Conservation (phyloP, 2,888 invertebrate species). For the Meloe dianella region DNA sequence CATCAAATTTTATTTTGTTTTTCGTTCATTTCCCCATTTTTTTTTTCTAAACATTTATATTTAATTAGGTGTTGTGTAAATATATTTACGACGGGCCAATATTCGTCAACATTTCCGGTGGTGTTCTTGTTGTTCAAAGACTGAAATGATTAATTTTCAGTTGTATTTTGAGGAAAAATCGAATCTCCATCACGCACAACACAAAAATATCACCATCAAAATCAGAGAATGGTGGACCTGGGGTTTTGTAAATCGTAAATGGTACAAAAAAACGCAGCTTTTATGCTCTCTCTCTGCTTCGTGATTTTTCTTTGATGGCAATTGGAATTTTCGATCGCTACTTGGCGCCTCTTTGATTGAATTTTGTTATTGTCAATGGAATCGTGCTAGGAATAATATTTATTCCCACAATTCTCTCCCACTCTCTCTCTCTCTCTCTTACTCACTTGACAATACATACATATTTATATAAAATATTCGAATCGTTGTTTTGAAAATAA, state of each 20-base stretch:
- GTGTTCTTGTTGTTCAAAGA: neutral
- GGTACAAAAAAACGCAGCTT: no score
- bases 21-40: no score
- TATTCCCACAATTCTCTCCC: no score
- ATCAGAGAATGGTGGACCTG: no score
- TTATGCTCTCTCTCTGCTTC: no score
- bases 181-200: no score
- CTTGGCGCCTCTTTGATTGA: neutral
- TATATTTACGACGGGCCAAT: constrained; percentile 36
- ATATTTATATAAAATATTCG: neutral
- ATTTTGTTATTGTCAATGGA: neutral
- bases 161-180: neutral
- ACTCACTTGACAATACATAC: no score
- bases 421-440: no score
- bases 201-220: no score
- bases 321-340: neutral
- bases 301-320: neutral
- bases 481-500: constrained; percentile 7
- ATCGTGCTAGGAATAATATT: constrained; percentile 3
- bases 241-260: no score
- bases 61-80: constrained; percentile 33
- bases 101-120: constrained; percentile 10
- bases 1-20: constrained; percentile 11
- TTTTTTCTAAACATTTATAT: constrained; percentile 16
- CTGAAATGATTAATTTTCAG: neutral